A percentile compares a stretch with the other conserved stretches of the same genome.
Evolutionary conservation across 2,888 invertebrate genomes (phyloP).

Genomic region (Zygaena filipendulae): DNA sequence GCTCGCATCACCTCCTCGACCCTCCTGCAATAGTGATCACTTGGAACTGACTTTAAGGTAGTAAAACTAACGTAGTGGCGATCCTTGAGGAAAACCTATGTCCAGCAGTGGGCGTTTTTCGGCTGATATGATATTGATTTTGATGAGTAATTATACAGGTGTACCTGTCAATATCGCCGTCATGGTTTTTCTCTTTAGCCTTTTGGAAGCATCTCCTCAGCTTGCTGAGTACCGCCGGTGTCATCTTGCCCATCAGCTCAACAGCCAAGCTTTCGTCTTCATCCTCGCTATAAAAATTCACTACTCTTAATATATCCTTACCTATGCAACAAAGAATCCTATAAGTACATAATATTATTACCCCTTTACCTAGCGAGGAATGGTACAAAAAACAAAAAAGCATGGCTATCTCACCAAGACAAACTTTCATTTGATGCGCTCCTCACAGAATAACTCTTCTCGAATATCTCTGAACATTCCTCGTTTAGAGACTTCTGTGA

Average conservation of each 20-base stretch:
- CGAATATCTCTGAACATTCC: constrained; percentile 47
- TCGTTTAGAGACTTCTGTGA: constrained; percentile 48
- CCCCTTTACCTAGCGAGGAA: too few relatives aligned
- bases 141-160: too few relatives aligned
- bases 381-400: too few relatives aligned
- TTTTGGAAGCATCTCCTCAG: constrained; percentile 41
- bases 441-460: constrained; percentile 42
- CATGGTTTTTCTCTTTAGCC: constrained; percentile 26
- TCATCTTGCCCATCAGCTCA: constrained; percentile 41
- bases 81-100: too few relatives aligned
- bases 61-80: too few relatives aligned
- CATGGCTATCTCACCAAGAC: constrained; percentile 26
- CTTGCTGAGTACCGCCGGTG: constrained; percentile 43
- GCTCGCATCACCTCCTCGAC: constrained; percentile 47
- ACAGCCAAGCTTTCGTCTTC: constrained; percentile 42
- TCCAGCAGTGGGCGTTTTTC: too few relatives aligned
- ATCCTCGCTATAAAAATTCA: constrained; percentile 19
- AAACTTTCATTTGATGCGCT: constrained; percentile 47
- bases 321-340: too few relatives aligned
- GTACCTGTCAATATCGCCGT: constrained; percentile 40
- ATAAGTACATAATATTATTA: too few relatives aligned
- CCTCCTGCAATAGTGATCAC: constrained; percentile 22
- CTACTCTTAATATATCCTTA: neutral
- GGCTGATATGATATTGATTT: too few relatives aligned
- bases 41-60: neutral